Conservation (phyloP, 2,797 vertebrate species). For the Peromyscus melanophrys region DNA sequence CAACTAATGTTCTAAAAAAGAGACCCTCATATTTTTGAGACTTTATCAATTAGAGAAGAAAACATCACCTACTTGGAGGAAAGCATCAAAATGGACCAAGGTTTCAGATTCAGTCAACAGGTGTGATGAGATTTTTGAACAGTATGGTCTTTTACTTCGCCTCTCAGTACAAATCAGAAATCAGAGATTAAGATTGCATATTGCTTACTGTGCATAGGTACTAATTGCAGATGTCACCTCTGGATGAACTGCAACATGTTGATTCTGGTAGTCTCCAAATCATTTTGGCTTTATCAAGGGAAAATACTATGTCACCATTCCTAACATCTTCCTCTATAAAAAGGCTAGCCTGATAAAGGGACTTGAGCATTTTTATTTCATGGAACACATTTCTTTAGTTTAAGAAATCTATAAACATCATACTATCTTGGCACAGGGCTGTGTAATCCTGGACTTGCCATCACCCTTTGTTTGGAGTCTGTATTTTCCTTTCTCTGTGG, state of each 20-base stretch:
- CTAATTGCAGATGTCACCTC: background rate
- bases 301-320: background rate
- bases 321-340: slow-evolving; percentile 15
- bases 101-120: background rate
- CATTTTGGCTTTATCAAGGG: background rate
- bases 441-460: background rate
- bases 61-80: background rate
- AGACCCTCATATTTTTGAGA: slow-evolving; percentile 33
- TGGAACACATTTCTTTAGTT: slow-evolving; percentile 24
- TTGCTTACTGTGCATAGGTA: background rate
- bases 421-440: background rate
- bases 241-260: background rate
- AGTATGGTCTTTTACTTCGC: slow-evolving; percentile 2
- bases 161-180: background rate
- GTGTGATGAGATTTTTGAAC: slow-evolving; percentile 1
- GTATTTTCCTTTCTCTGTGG: background rate
- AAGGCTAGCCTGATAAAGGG: background rate
- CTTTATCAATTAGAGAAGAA: slow-evolving; percentile 14
- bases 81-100: background rate
- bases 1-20: background rate
- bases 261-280: slow-evolving; percentile 12
- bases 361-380: background rate
- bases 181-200: background rate
- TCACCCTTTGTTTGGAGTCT: background rate
- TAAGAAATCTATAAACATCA: background rate